phyloP scores from a whole-genome alignment of 2,888 invertebrate species.

The Polietes domitor region DNA sequence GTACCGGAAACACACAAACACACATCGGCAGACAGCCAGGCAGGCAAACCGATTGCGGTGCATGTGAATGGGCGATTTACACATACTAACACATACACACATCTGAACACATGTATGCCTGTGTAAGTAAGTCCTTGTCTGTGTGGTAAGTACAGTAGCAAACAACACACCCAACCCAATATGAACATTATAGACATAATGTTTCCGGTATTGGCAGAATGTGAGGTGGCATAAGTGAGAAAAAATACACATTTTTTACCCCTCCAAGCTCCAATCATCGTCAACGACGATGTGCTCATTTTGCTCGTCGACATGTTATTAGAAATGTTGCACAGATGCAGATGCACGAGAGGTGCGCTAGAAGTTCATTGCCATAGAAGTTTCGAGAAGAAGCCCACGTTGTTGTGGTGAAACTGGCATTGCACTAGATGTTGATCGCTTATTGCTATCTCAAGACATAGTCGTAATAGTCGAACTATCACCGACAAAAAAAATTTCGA shows the following conservation, averaged over 20 bases:
- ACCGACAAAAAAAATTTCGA: no score
- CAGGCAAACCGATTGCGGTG: slow-evolving; percentile 40
- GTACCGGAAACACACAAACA: slow-evolving; percentile 32
- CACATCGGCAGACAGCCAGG: neutral
- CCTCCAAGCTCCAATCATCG: neutral
- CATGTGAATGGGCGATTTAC: neutral
- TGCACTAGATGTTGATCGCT: no score
- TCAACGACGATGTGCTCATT: neutral
- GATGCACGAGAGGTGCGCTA: no score
- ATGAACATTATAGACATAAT: slow-evolving; percentile 23
- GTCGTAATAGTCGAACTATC: no score
- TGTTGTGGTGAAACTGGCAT: no score
- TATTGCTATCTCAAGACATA: no score
- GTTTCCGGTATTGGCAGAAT: slow-evolving; percentile 43
- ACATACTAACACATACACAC: neutral
- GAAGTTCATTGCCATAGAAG: no score
- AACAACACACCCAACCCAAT: neutral
- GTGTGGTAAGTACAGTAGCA: no score
- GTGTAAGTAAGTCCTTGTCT: neutral
- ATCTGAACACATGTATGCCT: neutral
- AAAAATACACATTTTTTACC: neutral
- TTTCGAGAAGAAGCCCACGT: no score
- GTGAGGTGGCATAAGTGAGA: neutral
- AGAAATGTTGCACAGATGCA: no score
- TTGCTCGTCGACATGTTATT: no score